phyloP scores from a whole-genome alignment of 1,140 invertebrate genomes.

The Formica exsecta region DNA sequence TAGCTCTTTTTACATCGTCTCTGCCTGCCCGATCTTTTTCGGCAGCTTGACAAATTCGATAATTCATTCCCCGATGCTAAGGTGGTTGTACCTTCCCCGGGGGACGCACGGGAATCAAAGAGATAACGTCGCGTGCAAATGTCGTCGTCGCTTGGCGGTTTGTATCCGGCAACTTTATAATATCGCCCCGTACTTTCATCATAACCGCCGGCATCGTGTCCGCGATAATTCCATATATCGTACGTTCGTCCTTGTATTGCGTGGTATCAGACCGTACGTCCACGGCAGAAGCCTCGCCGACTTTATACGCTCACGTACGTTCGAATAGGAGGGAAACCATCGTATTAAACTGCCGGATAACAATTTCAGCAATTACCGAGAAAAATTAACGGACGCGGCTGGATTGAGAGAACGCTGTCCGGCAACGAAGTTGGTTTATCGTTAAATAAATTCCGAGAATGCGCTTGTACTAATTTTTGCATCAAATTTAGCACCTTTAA shows the following conservation, averaged over 20 bases:
- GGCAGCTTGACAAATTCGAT: constrained; percentile 74
- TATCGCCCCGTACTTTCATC: constrained; percentile 64
- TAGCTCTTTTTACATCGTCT: neutral
- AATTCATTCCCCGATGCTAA: constrained; percentile 57
- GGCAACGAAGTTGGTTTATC: neutral
- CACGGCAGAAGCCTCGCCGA: constrained; percentile 73
- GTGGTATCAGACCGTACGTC: constrained; percentile 77
- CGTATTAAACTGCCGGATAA: constrained; percentile 63
- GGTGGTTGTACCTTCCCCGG: neutral
- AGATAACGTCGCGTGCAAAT: constrained; percentile 84
- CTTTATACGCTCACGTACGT: constrained; percentile 73
- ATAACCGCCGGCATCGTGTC: constrained; percentile 41
- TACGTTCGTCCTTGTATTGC: constrained; percentile 39
- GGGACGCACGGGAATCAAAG: constrained; percentile 50
- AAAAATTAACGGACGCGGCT: constrained; percentile 12
- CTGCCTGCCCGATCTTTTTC: neutral
- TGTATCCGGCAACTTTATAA: constrained; percentile 74
- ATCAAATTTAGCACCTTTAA: no score
- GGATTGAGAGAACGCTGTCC: neutral
- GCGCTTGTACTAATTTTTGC: neutral
- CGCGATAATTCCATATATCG: neutral
- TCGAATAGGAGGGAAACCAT: constrained; percentile 69
- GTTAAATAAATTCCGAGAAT: neutral
- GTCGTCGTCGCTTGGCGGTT: constrained; percentile 77
- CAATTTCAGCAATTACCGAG: constrained; percentile 29